Base-by-base conservation (phyloP, 2,113 vertebrate species). In the Phalacrocorax pelagicus region DNA sequence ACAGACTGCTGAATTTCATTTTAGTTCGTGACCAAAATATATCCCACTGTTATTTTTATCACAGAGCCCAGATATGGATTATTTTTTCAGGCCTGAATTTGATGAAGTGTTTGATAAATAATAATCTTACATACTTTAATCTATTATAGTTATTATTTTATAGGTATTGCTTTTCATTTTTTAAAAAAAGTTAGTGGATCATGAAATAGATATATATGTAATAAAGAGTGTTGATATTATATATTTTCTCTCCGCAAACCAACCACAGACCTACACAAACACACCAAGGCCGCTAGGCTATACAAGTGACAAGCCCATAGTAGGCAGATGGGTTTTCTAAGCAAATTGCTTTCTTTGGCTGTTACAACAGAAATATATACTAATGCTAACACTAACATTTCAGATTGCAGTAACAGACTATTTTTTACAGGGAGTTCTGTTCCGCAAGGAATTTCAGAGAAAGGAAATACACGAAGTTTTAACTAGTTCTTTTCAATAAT, bases 11-110 rank as follows among this genome's bases (percentile, higher is more conserved):
- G 92, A 86, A 82, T 81, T 92, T 91, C 77, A 65, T 93, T 91
- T 93, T 78, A 83, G 84, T 65, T 92, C 8, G 0, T 38, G 81
- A 94, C 80, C 90, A 96, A 93, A 96, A 95, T 92, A 91, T 30
- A 89, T 57, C 65, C 29, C 11, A 72, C 49, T 75, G 74, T 42
- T 96, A 94, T 93, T 96, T 96, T 95, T 95, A 94, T 81, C 94
- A 79, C 81, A 82, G 73, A 84, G 49, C 21, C 70, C 66, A 92
- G 73, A 92, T 92, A 95, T 10, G 70, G 92, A 94, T 95, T 96
- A 87, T 77, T 94, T 91, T 88, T 89, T 61, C 62, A 75, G 49
- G 54, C 70, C 49, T 75, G 57, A 92, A 91, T 89, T 65, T 91
- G 77, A 91, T 18, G 4, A 91, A 92, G 87, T 42, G 34, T 69